A percentile compares a stretch with the other conserved stretches of the same genome.
These are phyloP conservation scores for Meghimatium bilineatum DNA, from an alignment of 2,888 invertebrate species.

Conservation along the genomic window DNA sequence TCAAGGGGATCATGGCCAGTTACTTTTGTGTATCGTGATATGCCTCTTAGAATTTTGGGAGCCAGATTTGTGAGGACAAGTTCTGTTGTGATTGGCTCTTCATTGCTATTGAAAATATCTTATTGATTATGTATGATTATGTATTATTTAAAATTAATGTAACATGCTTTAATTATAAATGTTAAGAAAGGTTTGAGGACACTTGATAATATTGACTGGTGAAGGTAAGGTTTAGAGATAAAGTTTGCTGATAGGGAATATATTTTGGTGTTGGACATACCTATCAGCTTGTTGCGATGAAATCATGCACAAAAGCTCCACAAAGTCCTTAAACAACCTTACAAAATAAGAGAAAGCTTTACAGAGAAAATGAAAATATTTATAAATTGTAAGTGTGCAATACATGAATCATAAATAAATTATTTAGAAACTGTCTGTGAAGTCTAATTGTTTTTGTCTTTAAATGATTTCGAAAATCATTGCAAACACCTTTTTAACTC, in stretches of 20 bases:
- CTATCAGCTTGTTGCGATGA: no score
- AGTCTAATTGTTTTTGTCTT: no score
- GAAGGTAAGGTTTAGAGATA: not conserved
- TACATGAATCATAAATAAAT: no score
- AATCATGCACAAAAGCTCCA: not conserved
- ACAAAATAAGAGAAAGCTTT: not conserved
- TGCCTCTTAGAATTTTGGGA: not conserved
- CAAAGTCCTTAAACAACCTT: not conserved
- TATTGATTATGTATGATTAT: not conserved
- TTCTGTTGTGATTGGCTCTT: not conserved
- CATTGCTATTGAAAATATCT: not conserved
- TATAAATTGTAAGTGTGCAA: no score
- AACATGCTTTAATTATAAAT: no score
- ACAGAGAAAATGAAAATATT: no score
- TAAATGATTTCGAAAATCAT: no score
- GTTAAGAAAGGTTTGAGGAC: no score
- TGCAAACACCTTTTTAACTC: no score
- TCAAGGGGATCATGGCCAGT: slow-evolving; percentile 23
- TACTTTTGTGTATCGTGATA: slow-evolving; percentile 2
- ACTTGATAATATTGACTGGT: not conserved
- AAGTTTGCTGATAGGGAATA: not conserved
- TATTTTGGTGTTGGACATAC: not conserved
- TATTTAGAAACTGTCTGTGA: no score
- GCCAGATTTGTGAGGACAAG: not conserved
- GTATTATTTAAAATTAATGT: no score